A percentile compares a stretch with the other conserved stretches of the same genome.
These are phyloP conservation scores for Aptenodytes forsteri DNA, from an alignment of 2,113 vertebrate genomes.

Conservation along the genomic window DNA sequence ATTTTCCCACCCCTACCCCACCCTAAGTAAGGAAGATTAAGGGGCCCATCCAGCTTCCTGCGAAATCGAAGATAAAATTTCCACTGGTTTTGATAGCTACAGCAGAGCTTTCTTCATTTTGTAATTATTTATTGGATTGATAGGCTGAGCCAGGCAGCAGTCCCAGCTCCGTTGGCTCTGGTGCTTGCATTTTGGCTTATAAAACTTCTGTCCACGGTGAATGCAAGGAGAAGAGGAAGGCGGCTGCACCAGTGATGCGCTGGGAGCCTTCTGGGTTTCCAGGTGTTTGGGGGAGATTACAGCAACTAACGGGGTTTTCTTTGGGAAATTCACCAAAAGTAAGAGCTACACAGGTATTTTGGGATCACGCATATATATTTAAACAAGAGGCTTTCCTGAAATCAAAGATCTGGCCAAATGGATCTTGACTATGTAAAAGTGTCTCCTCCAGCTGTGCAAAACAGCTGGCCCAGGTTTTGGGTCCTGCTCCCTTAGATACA, in stretches of 20 bases:
- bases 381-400: not conserved
- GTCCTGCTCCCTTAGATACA: not conserved
- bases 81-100: not conserved
- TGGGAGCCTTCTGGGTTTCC: not conserved
- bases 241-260: accelerated
- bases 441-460: not conserved
- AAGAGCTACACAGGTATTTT: not conserved
- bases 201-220: not conserved
- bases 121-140: not conserved
- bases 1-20: not conserved
- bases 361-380: accelerated
- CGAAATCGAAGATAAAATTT: conserved; percentile 3
- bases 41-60: conserved; percentile 47
- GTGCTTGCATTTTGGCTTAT: not conserved
- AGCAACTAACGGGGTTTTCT: not conserved
- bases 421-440: not conserved
- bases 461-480: not conserved
- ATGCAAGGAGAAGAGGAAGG: not conserved
- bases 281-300: not conserved
- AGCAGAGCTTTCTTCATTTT: not conserved
- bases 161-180: not conserved
- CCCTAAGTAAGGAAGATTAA: conserved; percentile 3
- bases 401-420: not conserved
- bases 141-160: not conserved
- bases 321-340: not conserved